Percentiles rank a stretch among this genome's conserved stretches.
Evolutionary conservation across 2,797 vertebrate species (phyloP).

Genomic region (Saxicola maurus): DNA sequence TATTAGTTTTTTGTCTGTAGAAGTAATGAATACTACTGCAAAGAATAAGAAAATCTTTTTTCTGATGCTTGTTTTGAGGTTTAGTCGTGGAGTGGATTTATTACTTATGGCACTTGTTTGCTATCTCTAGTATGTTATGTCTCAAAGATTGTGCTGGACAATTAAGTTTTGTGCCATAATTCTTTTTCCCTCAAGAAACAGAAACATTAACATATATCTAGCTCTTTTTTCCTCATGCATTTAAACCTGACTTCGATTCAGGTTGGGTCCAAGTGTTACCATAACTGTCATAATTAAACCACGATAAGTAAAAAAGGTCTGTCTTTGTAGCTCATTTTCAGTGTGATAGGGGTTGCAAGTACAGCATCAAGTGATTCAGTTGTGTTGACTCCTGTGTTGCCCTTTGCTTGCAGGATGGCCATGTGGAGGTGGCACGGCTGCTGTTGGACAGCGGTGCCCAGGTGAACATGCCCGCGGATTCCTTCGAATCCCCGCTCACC

Average conservation of each 20-base stretch:
- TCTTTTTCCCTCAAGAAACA: not conserved
- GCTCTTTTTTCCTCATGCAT: not conserved
- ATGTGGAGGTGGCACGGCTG: slow-evolving; percentile 96
- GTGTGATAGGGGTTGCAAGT: not conserved
- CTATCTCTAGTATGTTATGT: not conserved
- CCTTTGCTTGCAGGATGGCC: slow-evolving; percentile 83
- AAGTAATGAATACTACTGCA: not conserved
- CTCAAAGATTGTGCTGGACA: not conserved
- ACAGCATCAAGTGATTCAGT: rapidly evolving
- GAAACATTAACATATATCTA: not conserved
- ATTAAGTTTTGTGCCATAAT: not conserved
- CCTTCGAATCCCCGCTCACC: slow-evolving; percentile 95
- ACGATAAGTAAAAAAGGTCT: not conserved
- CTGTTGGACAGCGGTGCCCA: slow-evolving; percentile 98
- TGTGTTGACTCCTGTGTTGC: not conserved
- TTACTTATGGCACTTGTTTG: not conserved
- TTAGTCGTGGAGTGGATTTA: not conserved
- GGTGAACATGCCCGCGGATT: slow-evolving; percentile 99
- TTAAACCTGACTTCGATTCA: not conserved
- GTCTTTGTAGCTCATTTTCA: not conserved
- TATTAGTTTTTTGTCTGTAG: not conserved
- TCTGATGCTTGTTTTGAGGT: not conserved
- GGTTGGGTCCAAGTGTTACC: not conserved
- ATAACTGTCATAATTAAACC: not conserved
- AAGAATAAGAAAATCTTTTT: not conserved